Evolutionary conservation across 2,797 vertebrate species (phyloP).

Genomic region (Coccyzus lansbergi): DNA sequence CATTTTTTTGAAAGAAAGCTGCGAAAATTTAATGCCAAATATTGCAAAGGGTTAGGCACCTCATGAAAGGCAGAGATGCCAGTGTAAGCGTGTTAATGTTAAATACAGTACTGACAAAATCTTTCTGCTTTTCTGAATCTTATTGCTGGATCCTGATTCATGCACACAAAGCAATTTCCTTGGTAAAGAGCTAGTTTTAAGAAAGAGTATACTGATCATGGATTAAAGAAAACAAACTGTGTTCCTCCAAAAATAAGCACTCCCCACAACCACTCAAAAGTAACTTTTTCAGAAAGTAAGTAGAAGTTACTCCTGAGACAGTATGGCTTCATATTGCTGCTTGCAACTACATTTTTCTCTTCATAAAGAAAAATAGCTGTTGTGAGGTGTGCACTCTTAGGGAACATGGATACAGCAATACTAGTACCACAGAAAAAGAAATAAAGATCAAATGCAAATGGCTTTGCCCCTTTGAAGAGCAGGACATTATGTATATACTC

Average conservation of each 20-base stretch:
- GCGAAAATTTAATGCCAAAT: background rate
- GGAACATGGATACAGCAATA: background rate
- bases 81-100: background rate
- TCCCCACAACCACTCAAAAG: background rate
- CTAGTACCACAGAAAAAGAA: background rate
- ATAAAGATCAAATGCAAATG: background rate
- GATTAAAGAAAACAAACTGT: background rate
- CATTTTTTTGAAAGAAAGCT: slow-evolving; percentile 47
- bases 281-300: background rate
- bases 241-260: background rate
- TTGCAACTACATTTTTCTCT: slow-evolving; percentile 20
- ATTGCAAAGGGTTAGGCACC: background rate
- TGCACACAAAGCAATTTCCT: background rate
- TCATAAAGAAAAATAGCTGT: slow-evolving; percentile 25
- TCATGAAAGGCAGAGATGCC: background rate
- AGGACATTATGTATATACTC: background rate
- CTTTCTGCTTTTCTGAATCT: background rate
- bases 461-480: background rate
- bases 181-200: background rate
- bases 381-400: slow-evolving; percentile 27
- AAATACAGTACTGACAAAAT: background rate
- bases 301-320: background rate
- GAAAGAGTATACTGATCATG: background rate
- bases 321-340: background rate
- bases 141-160: background rate